Evolutionary conservation across 2,113 vertebrate genomes (phyloP).

Genomic region (Cisticola juncidis): DNA sequence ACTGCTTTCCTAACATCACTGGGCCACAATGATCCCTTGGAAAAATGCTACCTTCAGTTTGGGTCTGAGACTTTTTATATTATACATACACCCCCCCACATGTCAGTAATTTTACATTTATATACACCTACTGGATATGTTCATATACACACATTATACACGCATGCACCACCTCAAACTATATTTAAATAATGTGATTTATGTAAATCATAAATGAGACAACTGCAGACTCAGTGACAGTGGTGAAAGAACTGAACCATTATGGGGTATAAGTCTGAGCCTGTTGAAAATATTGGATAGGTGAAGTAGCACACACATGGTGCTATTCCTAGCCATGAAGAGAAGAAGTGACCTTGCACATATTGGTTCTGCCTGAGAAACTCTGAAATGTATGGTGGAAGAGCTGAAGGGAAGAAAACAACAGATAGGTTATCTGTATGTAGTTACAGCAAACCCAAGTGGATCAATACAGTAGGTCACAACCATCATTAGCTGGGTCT

Average conservation of each 20-base stretch:
- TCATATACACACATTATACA: accelerated
- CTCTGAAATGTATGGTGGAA: not conserved
- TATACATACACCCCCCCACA: accelerated
- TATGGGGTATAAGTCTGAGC: not conserved
- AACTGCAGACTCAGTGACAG: not conserved
- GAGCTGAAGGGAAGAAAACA: not conserved
- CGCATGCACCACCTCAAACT: accelerated
- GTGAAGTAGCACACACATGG: not conserved
- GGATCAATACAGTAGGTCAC: not conserved
- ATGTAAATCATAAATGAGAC: not conserved
- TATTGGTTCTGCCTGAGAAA: not conserved
- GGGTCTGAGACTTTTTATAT: not conserved
- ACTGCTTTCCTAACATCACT: not conserved
- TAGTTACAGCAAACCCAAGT: not conserved
- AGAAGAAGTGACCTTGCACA: not conserved
- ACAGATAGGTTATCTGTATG: not conserved
- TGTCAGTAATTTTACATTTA: accelerated
- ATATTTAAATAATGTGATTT: not conserved
- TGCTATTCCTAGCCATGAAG: not conserved
- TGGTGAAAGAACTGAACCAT: not conserved
- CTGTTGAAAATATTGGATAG: not conserved
- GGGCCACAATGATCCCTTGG: not conserved
- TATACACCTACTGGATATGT: not conserved
- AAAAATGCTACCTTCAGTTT: not conserved
- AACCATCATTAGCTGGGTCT: not conserved